phyloP scores from a whole-genome alignment of 2,888 invertebrate genomes.

The Pegoplata infirma region DNA sequence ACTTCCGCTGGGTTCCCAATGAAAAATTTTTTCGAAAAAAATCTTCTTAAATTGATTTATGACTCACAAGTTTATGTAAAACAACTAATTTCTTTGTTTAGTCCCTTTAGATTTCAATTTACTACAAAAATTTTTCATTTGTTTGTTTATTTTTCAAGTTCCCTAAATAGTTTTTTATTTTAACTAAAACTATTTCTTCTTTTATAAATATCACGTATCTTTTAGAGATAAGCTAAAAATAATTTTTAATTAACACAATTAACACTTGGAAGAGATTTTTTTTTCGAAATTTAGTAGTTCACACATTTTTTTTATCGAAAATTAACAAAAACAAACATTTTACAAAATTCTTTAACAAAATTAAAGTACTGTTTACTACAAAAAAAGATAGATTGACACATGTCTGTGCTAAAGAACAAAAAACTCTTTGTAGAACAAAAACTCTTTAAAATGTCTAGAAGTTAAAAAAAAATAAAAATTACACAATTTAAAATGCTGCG shows the following conservation, averaged over 20 bases:
- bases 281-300: conserved; percentile 14
- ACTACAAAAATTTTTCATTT: neutral
- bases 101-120: neutral
- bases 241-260: conserved; percentile 62
- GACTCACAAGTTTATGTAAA: conserved; percentile 22
- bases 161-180: neutral
- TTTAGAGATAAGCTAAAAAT: conserved; percentile 50
- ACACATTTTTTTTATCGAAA: conserved; percentile 22
- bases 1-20: too few species aligned
- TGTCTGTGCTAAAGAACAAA: neutral
- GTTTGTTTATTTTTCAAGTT: neutral
- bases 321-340: neutral
- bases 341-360: neutral
- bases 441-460: neutral
- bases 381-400: conserved; percentile 25
- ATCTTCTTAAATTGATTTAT: neutral
- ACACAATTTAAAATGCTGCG: too few species aligned
- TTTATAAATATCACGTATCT: neutral
- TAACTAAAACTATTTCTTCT: neutral
- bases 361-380: neutral
- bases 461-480: neutral
- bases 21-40: too few species aligned
- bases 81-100: conserved; percentile 38
- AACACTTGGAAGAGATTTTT: conserved; percentile 4
- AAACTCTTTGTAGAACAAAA: too few species aligned